A percentile compares a stretch with the other conserved stretches of the same genome.
These are phyloP conservation scores for Melanotaenia pygmaea DNA, from an alignment of 2,797 vertebrate species.

Conservation along the genomic window DNA sequence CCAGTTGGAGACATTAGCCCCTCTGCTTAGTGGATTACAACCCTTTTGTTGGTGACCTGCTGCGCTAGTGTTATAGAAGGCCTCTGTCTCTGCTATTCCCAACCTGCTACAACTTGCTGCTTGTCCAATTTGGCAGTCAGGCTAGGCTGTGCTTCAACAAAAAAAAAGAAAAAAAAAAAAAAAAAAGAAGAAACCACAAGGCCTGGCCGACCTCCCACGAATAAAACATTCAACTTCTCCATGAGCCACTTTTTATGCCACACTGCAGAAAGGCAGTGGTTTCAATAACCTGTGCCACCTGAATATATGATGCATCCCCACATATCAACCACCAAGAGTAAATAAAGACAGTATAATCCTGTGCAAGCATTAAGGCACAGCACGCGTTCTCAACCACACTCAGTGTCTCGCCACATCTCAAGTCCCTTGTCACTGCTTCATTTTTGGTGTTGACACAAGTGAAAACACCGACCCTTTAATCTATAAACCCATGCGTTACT, in stretches of 20 bases:
- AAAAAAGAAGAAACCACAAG: constrained; percentile 33
- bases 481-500: constrained; percentile 13
- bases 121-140: constrained; percentile 57
- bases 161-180: neutral
- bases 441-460: constrained; percentile 18
- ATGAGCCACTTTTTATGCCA: constrained; percentile 11
- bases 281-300: neutral
- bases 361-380: constrained; percentile 63
- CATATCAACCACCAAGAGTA: neutral
- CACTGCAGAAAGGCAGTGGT: neutral
- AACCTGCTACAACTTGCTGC: constrained; percentile 25
- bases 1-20: constrained; percentile 64
- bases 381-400: constrained; percentile 74
- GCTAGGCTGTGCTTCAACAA: constrained; percentile 26
- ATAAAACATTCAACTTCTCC: constrained; percentile 39
- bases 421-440: constrained; percentile 7
- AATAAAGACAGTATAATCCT: constrained; percentile 13
- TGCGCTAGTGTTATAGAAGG: constrained; percentile 11
- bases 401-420: constrained; percentile 62
- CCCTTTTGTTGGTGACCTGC: constrained; percentile 55
- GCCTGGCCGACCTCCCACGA: constrained; percentile 55
- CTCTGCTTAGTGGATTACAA: constrained; percentile 61
- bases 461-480: constrained; percentile 29
- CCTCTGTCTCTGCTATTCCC: constrained; percentile 15
- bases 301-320: neutral